A percentile compares a stretch with the other conserved stretches of the same genome.
Conservation (phyloP, 2,113 vertebrate species). For the Callospermophilus lateralis region DNA sequence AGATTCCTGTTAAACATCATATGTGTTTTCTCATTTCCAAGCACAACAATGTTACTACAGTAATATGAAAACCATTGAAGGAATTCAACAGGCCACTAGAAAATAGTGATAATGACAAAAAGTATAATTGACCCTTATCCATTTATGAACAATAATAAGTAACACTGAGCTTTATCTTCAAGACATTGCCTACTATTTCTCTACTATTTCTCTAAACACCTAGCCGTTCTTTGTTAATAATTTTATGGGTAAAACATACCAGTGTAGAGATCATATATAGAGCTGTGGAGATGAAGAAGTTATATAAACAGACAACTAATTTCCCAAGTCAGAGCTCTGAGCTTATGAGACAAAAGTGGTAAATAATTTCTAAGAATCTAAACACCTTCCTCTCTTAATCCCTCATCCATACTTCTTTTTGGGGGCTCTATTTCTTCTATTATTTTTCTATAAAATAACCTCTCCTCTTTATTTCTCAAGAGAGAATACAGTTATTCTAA, state of each 20-base stretch:
- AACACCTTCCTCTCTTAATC: background rate
- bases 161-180: background rate
- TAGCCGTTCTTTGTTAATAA: background rate
- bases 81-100: too few species aligned
- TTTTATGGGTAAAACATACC: background rate
- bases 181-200: background rate
- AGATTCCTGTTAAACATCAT: background rate
- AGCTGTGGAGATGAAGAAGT: background rate
- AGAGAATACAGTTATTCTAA: background rate
- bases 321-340: background rate
- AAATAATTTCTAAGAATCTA: background rate
- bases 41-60: background rate
- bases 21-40: background rate
- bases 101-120: background rate
- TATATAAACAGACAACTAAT: background rate
- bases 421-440: background rate
- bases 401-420: background rate
- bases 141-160: background rate
- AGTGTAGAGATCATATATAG: background rate
- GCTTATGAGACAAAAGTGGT: background rate
- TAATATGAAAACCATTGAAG: background rate
- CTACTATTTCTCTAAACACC: background rate
- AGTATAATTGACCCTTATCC: background rate
- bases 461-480: background rate
- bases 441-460: background rate